Evolutionary conservation across 2,113 vertebrate genomes (phyloP).

Genomic region (Semnornis frantzii): DNA sequence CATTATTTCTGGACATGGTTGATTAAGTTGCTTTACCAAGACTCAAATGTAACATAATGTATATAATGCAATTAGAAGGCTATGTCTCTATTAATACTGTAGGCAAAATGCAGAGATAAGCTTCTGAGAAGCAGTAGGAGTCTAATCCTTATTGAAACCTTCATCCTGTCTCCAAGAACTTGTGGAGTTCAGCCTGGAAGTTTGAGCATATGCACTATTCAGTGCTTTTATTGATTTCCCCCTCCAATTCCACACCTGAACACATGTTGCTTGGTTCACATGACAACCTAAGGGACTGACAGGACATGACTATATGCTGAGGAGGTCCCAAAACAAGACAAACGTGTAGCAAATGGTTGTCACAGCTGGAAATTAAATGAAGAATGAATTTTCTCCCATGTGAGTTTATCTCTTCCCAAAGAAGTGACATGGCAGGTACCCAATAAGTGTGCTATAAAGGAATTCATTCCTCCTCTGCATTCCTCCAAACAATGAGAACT

Average conservation of each 20-base stretch:
- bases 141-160: background rate
- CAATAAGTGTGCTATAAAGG: background rate
- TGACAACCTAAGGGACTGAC: background rate
- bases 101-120: conserved; percentile 15
- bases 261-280: background rate
- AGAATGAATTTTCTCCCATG: background rate
- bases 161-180: background rate
- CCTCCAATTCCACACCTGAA: background rate
- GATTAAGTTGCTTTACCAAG: conserved; percentile 55
- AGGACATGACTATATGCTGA: background rate
- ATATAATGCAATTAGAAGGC: conserved; percentile 61
- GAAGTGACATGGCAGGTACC: background rate
- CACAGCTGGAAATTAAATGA: background rate
- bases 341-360: background rate
- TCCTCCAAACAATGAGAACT: background rate
- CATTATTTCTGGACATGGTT: conserved; percentile 37
- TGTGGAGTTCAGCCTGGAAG: background rate
- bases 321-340: background rate
- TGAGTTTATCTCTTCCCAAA: background rate
- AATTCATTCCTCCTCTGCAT: background rate
- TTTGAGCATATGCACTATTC: background rate
- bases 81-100: conserved; percentile 16
- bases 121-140: background rate
- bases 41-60: conserved; percentile 31
- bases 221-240: background rate